A percentile compares a stretch with the other conserved stretches of the same genome.
Evolutionary conservation across 2,797 vertebrate genomes (phyloP).

Genomic region (Sparidentex hasta): DNA sequence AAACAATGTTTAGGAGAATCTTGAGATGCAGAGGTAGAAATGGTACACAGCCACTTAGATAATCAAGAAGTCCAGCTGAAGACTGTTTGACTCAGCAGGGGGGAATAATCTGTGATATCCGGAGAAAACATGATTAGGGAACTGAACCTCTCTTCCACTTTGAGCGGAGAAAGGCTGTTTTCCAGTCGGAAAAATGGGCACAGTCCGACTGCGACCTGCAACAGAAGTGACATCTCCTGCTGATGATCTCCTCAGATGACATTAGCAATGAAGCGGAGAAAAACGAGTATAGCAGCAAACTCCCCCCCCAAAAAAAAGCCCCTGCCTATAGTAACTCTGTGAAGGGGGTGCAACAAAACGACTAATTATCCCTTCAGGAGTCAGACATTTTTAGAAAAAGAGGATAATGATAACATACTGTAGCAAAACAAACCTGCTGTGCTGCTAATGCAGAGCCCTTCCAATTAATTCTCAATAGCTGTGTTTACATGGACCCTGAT

Average conservation of each 20-base stretch:
- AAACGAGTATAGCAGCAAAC: constrained; percentile 33
- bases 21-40: not conserved
- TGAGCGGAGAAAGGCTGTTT: constrained; percentile 12
- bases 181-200: constrained; percentile 12
- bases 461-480: not conserved
- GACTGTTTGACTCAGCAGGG: constrained; percentile 16
- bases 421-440: constrained; percentile 11
- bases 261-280: constrained; percentile 37
- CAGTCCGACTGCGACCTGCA: constrained; percentile 18
- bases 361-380: constrained; percentile 54
- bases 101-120: constrained; percentile 8
- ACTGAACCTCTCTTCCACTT: constrained; percentile 5
- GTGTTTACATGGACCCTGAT: too few relatives aligned
- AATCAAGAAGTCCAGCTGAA: constrained; percentile 6
- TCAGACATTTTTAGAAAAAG: constrained; percentile 27
- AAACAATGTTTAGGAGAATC: not conserved
- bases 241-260: constrained; percentile 54
- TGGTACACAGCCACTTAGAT: not conserved
- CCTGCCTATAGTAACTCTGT: not conserved
- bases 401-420: constrained; percentile 30
- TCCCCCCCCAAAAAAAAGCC: constrained; percentile 11
- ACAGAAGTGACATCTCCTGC: constrained; percentile 35
- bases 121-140: constrained; percentile 21
- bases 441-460: not conserved
- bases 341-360: constrained; percentile 25